Conservation (phyloP, 2,888 invertebrate species). For the Pristionchus exspectatus region DNA sequence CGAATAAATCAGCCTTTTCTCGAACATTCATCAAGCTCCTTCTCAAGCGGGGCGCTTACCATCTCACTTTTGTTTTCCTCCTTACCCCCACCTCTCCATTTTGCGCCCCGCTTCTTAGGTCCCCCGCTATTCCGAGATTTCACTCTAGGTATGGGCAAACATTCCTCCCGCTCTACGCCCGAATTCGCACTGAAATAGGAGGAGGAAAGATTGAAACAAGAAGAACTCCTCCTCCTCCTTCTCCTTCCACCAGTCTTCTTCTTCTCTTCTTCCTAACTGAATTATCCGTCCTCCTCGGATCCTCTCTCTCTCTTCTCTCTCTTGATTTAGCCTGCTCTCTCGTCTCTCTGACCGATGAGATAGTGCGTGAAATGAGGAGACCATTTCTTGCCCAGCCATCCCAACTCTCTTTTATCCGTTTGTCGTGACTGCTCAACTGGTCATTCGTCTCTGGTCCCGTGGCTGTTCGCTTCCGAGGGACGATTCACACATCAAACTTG, state of each 20-base stretch:
- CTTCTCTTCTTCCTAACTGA: conserved; percentile 45
- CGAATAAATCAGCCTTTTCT: conserved; percentile 33
- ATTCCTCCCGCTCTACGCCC: background rate
- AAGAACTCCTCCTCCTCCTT: conserved; percentile 18
- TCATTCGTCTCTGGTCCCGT: background rate
- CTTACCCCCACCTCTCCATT: background rate
- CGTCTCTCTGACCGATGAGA: background rate
- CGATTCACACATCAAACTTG: background rate
- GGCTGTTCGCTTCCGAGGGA: background rate
- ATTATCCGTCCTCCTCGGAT: conserved; percentile 35
- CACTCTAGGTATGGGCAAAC: background rate
- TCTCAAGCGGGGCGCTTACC: background rate
- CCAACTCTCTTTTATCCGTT: background rate
- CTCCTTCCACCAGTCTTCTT: background rate
- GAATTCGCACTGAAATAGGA: conserved; percentile 40
- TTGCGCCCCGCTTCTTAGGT: background rate
- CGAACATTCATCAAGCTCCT: conserved; percentile 5
- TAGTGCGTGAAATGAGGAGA: background rate
- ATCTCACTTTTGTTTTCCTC: conserved; percentile 24
- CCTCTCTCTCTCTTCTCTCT: background rate
- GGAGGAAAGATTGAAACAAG: conserved; percentile 26
- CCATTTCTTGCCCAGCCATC: background rate
- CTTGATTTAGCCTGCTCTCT: too few species aligned
- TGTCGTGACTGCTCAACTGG: background rate
- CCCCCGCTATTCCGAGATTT: background rate